Evolutionary conservation across 1,140 invertebrate species (phyloP), one percentile per base, ranked within the genome.

Genomic region (Drosophila yakuba): DNA sequence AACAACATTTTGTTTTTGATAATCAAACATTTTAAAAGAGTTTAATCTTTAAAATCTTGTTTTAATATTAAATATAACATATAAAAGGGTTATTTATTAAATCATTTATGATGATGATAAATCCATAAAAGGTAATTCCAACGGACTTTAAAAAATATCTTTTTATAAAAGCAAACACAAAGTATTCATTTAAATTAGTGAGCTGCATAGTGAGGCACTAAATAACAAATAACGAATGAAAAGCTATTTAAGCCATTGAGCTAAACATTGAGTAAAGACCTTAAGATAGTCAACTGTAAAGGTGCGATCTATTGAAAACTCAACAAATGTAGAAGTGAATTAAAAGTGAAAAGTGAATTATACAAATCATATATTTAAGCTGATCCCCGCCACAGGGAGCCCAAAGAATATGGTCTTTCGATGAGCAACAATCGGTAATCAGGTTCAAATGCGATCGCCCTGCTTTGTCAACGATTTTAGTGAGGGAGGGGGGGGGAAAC

Each of bases 341-440:
- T 20, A 20, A 20, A 20, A 20, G 20, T 20, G 20, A 20, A 20
- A 20, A 20, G n/a, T 36, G 32, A 52, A 51, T 36, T 36, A 15
- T 36, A 51, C 15, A 36, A 36, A 52, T 52, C 32, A 52, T n/a
- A 52, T 51, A 17, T 35, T 15, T 35, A 52, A 36, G 3, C 28
- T n/a, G 51, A 38, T 54, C 35, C 38, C 23, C 51, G 4, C 51
- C 11, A 12, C 35, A 23, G 51, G 51, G 35, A 38, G 32, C 17
- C 35, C 17, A 39, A 14, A 4, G 14, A n/a, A 54, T 23, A 54
- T 23, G 25, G 15, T 2, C 14, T n/a, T 54, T 25, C 23, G 38
- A 15, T 56, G 51, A 5, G 11, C 6, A 54, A 54, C 51, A 54
- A 54, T 54, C 17, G 51, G 35, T 15, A 54, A 38, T 54, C 51